Base-by-base conservation (phyloP, 2,888 invertebrate genomes). In the Lordiphosa fenestrarum region DNA sequence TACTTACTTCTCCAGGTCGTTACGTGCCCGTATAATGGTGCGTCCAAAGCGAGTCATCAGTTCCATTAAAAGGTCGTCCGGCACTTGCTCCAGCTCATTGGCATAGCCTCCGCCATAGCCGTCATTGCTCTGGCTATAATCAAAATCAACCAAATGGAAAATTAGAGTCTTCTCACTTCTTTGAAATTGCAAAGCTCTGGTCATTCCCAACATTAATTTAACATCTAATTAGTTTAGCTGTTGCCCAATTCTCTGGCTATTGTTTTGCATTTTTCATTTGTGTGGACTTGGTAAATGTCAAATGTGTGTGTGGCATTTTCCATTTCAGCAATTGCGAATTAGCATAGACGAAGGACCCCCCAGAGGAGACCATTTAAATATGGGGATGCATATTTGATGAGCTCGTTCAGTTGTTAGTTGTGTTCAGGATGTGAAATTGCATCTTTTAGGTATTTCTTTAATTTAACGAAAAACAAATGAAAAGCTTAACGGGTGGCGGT, bases 1-100 rank as follows among this genome's bases (percentile, higher is more conserved):
- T 10, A 92, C 94, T 92, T 90, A 95, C 95, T 93, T 94, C 90
- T 95, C 94, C 89, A 94, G 91, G 88, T 95, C 95, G 88, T 94
- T 94, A 86, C 93, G 93, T 85, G 94, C 94, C 73, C 94, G 92
- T 84, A 94, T 92, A 68, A 95, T 92, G 75, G 94, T 93, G 89
- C 94, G 94, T 71, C 94, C 93, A 84, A 96, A 92, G 85, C 94
- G 93, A 78, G 93, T 93, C 86, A 95, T 91, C 89, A 95, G 92
- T 78, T 95, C 94, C 90, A 94, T 89, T 59, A 90, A 88, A 65
- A 95, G 92, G 61, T 94, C 94, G 88, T 95, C 94, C 0, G 95
- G 94, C 78, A 95, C 94, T 73, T 94, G 94, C 57, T 93, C 92
- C 73, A 92, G 90, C 33, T 93, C 92, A 68, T 91, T 91, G 85